Evolutionary conservation across 2,113 vertebrate species (phyloP).

Genomic region (Apistogramma diplotaenia): DNA sequence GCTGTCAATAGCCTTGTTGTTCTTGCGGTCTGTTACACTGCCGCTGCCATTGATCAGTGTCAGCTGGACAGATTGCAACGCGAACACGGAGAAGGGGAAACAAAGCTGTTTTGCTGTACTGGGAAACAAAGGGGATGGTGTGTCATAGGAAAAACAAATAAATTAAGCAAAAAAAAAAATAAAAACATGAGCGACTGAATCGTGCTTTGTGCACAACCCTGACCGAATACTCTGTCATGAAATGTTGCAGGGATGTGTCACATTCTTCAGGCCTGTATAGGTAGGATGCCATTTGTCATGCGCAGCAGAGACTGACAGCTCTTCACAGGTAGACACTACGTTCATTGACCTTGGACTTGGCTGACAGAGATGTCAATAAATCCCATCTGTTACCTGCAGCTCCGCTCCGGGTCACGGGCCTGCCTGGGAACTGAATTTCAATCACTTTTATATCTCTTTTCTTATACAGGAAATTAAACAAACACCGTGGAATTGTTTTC

Average conservation of each 20-base stretch:
- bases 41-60: slow-evolving; percentile 43
- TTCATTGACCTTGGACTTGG: slow-evolving; percentile 43
- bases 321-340: not conserved
- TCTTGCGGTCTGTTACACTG: slow-evolving; percentile 33
- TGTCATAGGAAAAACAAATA: not conserved
- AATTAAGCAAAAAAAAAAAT: rapidly evolving
- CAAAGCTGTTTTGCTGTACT: not conserved
- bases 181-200: not conserved
- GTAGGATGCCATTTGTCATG: not conserved
- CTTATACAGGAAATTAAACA: not conserved
- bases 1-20: slow-evolving; percentile 53
- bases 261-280: not conserved
- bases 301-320: slow-evolving; percentile 7
- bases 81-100: not conserved
- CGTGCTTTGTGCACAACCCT: not conserved
- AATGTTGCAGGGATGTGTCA: not conserved
- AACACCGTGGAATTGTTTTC: not conserved
- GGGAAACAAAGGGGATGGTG: not conserved
- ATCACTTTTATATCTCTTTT: not conserved
- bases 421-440: not conserved
- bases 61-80: slow-evolving; percentile 39
- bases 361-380: slow-evolving; percentile 43
- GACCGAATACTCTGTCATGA: not conserved
- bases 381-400: slow-evolving; percentile 34
- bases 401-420: not conserved